A percentile compares a stretch with the other conserved stretches of the same genome.
phyloP scores from a whole-genome alignment of 2,113 vertebrate species.

The Euleptes europaea region DNA sequence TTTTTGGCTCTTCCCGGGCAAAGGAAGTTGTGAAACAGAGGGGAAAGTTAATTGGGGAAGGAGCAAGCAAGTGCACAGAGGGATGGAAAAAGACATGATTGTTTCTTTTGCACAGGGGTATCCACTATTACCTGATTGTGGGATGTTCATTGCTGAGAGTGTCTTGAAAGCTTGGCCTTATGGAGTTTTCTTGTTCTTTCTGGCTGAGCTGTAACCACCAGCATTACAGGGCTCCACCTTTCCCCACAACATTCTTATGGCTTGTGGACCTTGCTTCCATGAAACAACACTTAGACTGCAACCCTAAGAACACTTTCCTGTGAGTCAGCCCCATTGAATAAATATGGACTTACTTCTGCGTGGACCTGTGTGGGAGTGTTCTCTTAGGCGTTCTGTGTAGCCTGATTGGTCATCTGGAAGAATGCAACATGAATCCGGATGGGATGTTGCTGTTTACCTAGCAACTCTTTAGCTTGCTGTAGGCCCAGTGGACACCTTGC shows the following conservation, averaged over 20 bases:
- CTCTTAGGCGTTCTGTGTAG: too few relatives aligned
- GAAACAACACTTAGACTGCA: background rate
- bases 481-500: too few relatives aligned
- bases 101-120: background rate
- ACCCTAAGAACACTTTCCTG: too few relatives aligned
- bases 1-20: background rate
- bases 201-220: background rate
- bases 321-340: too few relatives aligned
- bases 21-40: background rate
- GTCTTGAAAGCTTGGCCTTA: background rate
- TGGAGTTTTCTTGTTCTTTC: background rate
- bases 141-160: accelerated
- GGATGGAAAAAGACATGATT: background rate
- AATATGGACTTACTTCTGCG: too few relatives aligned
- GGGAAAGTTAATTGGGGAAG: background rate
- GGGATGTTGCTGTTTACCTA: background rate
- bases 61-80: background rate
- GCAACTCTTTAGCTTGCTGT: background rate
- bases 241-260: background rate
- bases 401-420: background rate
- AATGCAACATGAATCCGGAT: background rate
- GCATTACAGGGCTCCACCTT: background rate
- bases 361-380: too few relatives aligned
- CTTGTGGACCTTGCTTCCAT: background rate
- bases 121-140: background rate